Conservation (phyloP, 2,113 vertebrate species). For the Empidonax alnorum region DNA sequence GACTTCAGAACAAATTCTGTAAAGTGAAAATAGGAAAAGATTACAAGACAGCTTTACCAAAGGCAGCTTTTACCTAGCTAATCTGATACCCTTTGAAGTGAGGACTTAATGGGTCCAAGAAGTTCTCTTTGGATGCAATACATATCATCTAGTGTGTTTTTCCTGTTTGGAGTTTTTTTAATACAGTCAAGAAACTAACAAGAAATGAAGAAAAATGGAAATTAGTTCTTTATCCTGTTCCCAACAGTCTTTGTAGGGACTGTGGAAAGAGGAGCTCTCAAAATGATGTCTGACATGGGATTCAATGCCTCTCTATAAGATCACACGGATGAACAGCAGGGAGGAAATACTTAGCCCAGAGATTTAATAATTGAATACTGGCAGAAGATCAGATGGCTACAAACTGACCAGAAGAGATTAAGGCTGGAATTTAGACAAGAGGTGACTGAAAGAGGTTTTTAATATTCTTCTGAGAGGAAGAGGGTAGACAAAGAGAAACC, state of each 20-base stretch:
- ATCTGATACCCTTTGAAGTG: background rate
- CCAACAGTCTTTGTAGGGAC: background rate
- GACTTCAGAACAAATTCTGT: background rate
- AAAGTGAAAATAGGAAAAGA: background rate
- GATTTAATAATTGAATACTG: background rate
- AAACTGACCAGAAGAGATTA: background rate
- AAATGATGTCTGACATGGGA: background rate
- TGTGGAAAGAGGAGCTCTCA: background rate
- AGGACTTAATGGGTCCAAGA: background rate
- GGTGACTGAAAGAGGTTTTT: background rate
- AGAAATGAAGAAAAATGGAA: background rate
- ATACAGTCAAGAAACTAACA: background rate
- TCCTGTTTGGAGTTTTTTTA: background rate
- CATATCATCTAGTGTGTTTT: background rate
- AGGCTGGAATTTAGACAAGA: background rate
- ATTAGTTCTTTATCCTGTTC: background rate
- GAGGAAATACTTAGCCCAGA: background rate
- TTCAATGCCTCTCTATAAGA: background rate
- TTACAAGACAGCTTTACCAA: background rate
- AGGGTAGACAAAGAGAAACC: background rate
- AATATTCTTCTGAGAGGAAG: background rate
- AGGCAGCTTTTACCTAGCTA: background rate
- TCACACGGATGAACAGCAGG: background rate
- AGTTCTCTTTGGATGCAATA: background rate
- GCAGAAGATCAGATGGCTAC: background rate